Base-by-base conservation (phyloP, 2,113 vertebrate genomes). In the Oryzias melastigma region DNA sequence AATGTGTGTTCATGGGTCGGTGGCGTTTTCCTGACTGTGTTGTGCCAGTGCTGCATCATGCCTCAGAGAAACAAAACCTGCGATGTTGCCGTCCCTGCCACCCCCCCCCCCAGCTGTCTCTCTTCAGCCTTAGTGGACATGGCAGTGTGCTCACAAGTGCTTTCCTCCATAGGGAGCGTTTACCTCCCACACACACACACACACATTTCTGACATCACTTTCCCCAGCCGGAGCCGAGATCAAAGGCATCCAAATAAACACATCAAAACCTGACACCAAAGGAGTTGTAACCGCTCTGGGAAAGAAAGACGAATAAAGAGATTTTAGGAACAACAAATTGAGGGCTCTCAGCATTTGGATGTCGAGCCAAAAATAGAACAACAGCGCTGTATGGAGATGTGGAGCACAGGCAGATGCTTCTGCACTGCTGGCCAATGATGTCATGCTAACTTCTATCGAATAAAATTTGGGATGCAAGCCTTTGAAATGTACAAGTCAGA, bases 251-350 rank as follows among this genome's bases (percentile, higher is more conserved):
- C 65, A 51, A 63, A 22, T 44, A 49, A 67, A 79, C 85, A 89
- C 78, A 87, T 89, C 79, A 87, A 85, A 86, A 88, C 80, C 84
- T 66, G 57, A 72, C 74, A 69, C 83, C 75, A 83, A 83, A 82
- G 81, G 62, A 81, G 64, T 20, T 25, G 70, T 85, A 73, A 88
- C 72, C 65, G 77, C 66, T 73, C 22, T 44, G 48, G 18, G 16
- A 45, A 7, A 22, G 42, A n/a, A 22, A 7, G 10, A 5, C 7
- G 52, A 18, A 25, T 46, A 60, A 66, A 51, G 53, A 52, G 20
- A 52, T 53, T 62, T 41, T 17, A 55, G 55, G 42, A 71, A 71
- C 47, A 83, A 83, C 71, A 88, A 85, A 85, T 79, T 48, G 43
- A 61, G 48, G 27, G 68, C 71, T 79, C 62, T 75, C 78, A 73